Evolutionary conservation across 2,797 vertebrate species (phyloP).

Genomic region (Spinibarbus caldwelli): DNA sequence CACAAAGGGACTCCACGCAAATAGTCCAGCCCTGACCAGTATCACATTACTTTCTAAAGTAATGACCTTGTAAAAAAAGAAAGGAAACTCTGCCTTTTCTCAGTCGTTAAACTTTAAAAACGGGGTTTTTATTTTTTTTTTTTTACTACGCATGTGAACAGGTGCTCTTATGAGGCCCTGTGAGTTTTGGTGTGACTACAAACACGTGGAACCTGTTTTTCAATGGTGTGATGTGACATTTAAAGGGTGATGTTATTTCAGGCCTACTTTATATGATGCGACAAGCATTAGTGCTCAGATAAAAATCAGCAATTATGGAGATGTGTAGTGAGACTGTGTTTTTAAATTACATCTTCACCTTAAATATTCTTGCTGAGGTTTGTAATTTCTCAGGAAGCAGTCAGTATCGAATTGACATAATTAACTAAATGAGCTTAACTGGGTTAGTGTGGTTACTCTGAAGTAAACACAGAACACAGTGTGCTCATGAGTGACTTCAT

Average conservation of each 20-base stretch:
- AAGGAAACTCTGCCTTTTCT: not conserved
- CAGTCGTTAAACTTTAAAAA: not conserved
- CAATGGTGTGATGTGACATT: constrained; percentile 19
- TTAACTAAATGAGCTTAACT: constrained; percentile 51
- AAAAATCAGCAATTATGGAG: not conserved
- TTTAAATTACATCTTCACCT: not conserved
- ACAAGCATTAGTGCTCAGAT: not conserved
- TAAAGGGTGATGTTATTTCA: not conserved
- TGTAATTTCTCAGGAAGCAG: not conserved
- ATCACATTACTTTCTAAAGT: constrained; percentile 34
- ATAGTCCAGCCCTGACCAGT: constrained; percentile 6
- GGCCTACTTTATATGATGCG: not conserved
- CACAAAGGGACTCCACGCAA: constrained; percentile 40
- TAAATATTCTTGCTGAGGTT: constrained; percentile 2
- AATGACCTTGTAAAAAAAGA: constrained; percentile 3
- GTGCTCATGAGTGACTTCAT: not conserved
- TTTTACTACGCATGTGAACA: too few relatives aligned
- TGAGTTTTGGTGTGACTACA: constrained; percentile 33
- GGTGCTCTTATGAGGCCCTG: too few relatives aligned
- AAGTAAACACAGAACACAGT: constrained; percentile 26
- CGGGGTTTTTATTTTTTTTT: too few relatives aligned
- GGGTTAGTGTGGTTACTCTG: constrained; percentile 35
- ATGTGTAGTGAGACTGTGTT: not conserved
- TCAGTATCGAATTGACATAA: constrained; percentile 25
- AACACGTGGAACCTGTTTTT: constrained; percentile 34